Conservation (phyloP, 2,113 vertebrate genomes). For the Osmerus mordax region DNA sequence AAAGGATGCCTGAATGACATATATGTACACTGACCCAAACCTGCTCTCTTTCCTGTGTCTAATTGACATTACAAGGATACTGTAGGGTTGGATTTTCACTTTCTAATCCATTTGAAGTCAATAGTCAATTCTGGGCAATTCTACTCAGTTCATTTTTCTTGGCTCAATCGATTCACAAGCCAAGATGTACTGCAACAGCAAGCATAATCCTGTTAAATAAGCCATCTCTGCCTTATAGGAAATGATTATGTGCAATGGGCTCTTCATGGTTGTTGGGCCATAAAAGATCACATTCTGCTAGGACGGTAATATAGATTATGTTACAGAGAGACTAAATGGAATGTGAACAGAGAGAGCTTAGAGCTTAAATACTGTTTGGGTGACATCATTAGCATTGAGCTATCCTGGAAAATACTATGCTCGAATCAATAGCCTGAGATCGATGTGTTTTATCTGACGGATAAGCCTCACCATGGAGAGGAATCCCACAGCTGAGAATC, state of each 20-base stretch:
- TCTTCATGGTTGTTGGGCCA: not conserved
- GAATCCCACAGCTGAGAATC: conserved; percentile 23
- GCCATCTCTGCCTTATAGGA: not conserved
- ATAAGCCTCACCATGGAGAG: conserved; percentile 21
- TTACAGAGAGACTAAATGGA: not conserved
- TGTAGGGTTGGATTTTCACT: conserved; percentile 23
- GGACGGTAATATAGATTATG: not conserved
- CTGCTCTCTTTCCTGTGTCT: conserved; percentile 12
- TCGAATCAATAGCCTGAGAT: conserved; percentile 20
- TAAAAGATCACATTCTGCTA: not conserved
- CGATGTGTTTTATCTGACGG: conserved; percentile 27
- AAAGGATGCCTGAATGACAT: too few relatives aligned
- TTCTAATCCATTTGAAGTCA: conserved; percentile 41
- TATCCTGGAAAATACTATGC: conserved; percentile 15
- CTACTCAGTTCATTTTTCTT: conserved; percentile 27
- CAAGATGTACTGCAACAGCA: conserved; percentile 24
- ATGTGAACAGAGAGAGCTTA: not conserved
- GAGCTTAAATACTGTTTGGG: conserved; percentile 3
- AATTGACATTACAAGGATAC: conserved; percentile 24
- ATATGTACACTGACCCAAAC: too few relatives aligned
- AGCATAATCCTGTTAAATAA: conserved; percentile 27
- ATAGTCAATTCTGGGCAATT: conserved; percentile 44
- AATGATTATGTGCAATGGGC: not conserved
- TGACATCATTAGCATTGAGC: conserved; percentile 17
- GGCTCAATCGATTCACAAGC: conserved; percentile 41